Percentiles rank a stretch among this genome's conserved stretches.
These are phyloP conservation scores for Psylliodes chrysocephalus DNA, from an alignment of 2,888 invertebrate species.

Conservation along the genomic window DNA sequence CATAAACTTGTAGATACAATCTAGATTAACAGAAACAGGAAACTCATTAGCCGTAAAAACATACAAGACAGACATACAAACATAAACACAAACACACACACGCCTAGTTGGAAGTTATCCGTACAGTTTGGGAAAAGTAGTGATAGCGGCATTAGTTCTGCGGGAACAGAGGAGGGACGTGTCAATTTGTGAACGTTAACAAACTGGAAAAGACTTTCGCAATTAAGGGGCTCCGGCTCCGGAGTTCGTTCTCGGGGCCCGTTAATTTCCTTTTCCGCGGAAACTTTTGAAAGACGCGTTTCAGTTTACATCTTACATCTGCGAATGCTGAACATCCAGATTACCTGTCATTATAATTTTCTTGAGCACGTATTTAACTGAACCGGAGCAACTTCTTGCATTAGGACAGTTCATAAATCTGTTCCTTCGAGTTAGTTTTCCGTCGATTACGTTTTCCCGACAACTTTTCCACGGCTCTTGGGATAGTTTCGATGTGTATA, in stretches of 20 bases:
- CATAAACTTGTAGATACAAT: no score
- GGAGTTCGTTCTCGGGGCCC: slow-evolving; percentile 52
- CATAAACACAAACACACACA: neutral
- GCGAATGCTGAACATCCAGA: slow-evolving; percentile 50
- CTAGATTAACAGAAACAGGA: no score
- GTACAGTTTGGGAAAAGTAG: slow-evolving; percentile 1
- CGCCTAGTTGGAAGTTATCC: neutral
- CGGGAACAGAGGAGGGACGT: slow-evolving; percentile 56
- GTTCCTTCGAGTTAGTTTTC: slow-evolving; percentile 47
- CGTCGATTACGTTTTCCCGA: slow-evolving; percentile 49
- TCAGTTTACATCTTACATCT: slow-evolving; percentile 53
- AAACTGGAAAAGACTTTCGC: slow-evolving; percentile 63
- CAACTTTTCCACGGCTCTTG: slow-evolving; percentile 41
- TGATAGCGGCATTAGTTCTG: slow-evolving; percentile 20
- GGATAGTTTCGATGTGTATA: slow-evolving; percentile 45
- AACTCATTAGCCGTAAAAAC: neutral
- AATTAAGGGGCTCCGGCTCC: slow-evolving; percentile 57
- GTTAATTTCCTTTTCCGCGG: slow-evolving; percentile 52
- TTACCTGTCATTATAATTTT: slow-evolving; percentile 57
- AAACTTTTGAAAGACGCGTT: slow-evolving; percentile 48
- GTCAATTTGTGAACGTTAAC: slow-evolving; percentile 63
- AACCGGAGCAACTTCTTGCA: slow-evolving; percentile 52
- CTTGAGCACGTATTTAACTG: slow-evolving; percentile 54
- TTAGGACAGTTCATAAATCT: slow-evolving; percentile 56
- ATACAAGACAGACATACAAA: neutral